These are phyloP conservation scores for human (Homo sapiens) DNA, from an alignment of 2,113 vertebrate species.

Conservation along the genomic window DNA sequence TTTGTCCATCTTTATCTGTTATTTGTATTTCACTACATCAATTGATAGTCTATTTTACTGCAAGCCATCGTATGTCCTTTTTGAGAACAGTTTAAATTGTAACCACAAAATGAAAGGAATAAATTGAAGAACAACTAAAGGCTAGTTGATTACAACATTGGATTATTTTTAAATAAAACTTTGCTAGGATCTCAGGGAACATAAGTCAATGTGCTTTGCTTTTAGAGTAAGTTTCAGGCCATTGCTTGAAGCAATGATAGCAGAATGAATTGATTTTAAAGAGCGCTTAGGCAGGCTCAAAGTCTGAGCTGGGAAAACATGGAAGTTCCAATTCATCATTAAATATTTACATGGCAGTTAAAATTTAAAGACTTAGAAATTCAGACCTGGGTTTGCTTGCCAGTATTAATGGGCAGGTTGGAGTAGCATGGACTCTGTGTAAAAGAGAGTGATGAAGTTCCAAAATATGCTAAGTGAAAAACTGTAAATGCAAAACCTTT, in stretches of 20 bases:
- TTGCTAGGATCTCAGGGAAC: background rate
- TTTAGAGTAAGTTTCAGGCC: background rate
- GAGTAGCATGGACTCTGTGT: background rate
- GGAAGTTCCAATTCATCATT: slow-evolving; percentile 21
- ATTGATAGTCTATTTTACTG: background rate
- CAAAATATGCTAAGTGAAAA: background rate
- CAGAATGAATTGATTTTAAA: slow-evolving; percentile 46
- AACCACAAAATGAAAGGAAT: slow-evolving; percentile 13
- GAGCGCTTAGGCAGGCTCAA: slow-evolving; percentile 3
- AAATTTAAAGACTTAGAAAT: slow-evolving; percentile 27
- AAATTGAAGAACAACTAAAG: background rate
- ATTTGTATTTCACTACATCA: background rate
- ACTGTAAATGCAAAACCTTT: accelerated
- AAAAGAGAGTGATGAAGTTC: background rate
- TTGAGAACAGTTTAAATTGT: background rate
- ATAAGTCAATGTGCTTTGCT: background rate
- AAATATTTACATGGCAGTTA: slow-evolving; percentile 55
- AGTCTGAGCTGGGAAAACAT: slow-evolving; percentile 12
- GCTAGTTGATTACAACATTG: background rate
- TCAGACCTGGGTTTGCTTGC: background rate
- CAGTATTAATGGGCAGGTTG: background rate
- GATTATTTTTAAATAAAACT: slow-evolving; percentile 49
- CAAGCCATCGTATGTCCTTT: background rate
- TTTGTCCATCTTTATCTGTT: slow-evolving; percentile 15
- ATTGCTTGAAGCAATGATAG: background rate